These are phyloP conservation scores for Ancistrus triradiatus DNA, from an alignment of 2,113 vertebrate genomes.

Conservation along the genomic window DNA sequence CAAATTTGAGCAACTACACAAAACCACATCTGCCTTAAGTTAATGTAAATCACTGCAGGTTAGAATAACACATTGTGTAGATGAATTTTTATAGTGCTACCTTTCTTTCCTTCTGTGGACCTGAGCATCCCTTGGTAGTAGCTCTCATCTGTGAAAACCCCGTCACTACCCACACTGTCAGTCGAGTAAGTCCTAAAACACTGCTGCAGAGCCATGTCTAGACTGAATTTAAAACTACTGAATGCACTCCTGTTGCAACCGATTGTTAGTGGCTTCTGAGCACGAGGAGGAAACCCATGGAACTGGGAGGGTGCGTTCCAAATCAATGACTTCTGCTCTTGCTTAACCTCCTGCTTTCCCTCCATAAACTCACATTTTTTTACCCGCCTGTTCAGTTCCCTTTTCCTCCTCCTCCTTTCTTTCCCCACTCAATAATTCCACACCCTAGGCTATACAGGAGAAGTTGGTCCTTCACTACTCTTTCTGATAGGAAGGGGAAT, in stretches of 20 bases:
- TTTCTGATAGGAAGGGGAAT: constrained; percentile 9
- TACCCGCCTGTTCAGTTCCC: constrained; percentile 28
- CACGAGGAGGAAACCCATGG: constrained; percentile 30
- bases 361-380: no score
- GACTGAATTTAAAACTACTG: constrained; percentile 15
- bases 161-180: constrained; percentile 61
- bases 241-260: constrained; percentile 9
- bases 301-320: constrained; percentile 54
- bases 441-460: constrained; percentile 50
- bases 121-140: constrained; percentile 57
- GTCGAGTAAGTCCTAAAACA: constrained; percentile 54
- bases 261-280: constrained; percentile 20
- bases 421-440: constrained; percentile 53
- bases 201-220: constrained; percentile 40
- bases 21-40: no score
- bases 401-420: constrained; percentile 15
- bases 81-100: constrained; percentile 52
- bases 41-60: no score
- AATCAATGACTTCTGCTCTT: constrained; percentile 41
- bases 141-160: constrained; percentile 61
- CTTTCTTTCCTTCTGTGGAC: constrained; percentile 62
- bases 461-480: constrained; percentile 39
- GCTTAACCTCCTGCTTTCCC: constrained; percentile 21
- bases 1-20: no score
- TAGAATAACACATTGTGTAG: no score